Percentiles rank a stretch among this genome's conserved stretches.
phyloP scores from a whole-genome alignment of 2,113 vertebrate species.

The Dromiciops gliroides region DNA sequence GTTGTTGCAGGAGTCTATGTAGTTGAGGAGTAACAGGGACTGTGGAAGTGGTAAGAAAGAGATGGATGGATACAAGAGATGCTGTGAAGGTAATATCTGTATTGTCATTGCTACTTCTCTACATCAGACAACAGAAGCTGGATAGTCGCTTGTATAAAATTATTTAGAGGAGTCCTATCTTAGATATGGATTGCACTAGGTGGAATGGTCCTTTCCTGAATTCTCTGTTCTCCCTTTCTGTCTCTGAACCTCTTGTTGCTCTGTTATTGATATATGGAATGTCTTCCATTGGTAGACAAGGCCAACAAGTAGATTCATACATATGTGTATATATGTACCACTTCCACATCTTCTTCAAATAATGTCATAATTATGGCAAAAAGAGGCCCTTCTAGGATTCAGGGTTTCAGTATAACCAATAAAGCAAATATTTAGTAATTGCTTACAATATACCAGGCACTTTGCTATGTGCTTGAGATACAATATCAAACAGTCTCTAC shows the following conservation, averaged over 20 bases:
- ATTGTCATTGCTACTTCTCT: background rate
- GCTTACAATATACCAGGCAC: background rate
- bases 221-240: background rate
- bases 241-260: background rate
- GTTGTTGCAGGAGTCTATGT: background rate
- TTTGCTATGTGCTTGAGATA: background rate
- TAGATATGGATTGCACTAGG: background rate
- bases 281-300: background rate
- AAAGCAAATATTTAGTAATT: background rate
- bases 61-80: background rate
- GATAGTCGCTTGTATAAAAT: background rate
- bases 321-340: background rate
- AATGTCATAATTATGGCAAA: background rate
- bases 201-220: background rate
- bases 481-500: background rate
- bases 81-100: background rate
- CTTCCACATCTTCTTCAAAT: background rate
- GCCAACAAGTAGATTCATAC: background rate
- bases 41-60: background rate
- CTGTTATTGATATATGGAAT: background rate
- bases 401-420: background rate
- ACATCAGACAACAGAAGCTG: background rate
- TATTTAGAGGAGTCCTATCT: background rate
- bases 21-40: background rate
- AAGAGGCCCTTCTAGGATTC: background rate